phyloP scores from a whole-genome alignment of 2,888 invertebrate genomes.

The Drosophila acutilabella region DNA sequence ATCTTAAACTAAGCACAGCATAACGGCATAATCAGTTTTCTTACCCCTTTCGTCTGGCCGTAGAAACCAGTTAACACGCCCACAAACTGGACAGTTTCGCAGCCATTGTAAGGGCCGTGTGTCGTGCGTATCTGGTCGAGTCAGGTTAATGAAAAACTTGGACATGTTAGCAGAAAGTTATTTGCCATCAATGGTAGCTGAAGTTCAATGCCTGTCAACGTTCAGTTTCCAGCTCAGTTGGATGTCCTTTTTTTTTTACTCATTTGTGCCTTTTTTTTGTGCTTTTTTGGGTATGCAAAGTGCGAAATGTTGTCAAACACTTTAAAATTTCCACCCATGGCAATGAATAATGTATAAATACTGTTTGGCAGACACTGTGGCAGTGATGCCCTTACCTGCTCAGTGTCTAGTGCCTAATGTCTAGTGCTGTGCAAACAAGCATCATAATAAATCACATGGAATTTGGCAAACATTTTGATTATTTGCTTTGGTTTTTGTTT shows the following conservation, averaged over 20 bases:
- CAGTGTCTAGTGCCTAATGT: too few relatives aligned
- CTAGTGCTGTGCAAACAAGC: constrained; percentile 8
- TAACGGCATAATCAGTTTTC: constrained; percentile 5
- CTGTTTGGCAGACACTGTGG: neutral
- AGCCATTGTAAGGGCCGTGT: constrained; percentile 27
- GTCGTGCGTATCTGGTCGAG: constrained; percentile 63
- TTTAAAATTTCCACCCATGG: constrained; percentile 39
- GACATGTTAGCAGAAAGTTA: constrained; percentile 58
- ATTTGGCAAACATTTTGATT: constrained; percentile 26
- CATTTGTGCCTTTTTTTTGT: constrained; percentile 13
- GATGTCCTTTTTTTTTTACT: constrained; percentile 28
- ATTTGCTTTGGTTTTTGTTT: constrained; percentile 29
- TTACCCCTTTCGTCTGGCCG: neutral
- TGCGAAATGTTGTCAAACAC: constrained; percentile 64
- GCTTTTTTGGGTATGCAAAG: constrained; percentile 57
- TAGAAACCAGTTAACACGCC: constrained; percentile 55
- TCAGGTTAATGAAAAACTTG: constrained; percentile 78
- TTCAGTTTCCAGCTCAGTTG: neutral
- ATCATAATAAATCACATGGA: constrained; percentile 15
- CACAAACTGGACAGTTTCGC: constrained; percentile 56
- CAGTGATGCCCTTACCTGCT: neutral
- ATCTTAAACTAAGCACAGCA: neutral
- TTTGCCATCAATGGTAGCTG: constrained; percentile 34
- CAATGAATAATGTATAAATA: neutral
- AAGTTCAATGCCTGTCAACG: constrained; percentile 27